These are phyloP conservation scores for Heliconius melpomene DNA, from an alignment of 1,140 invertebrate species.

Conservation along the genomic window DNA sequence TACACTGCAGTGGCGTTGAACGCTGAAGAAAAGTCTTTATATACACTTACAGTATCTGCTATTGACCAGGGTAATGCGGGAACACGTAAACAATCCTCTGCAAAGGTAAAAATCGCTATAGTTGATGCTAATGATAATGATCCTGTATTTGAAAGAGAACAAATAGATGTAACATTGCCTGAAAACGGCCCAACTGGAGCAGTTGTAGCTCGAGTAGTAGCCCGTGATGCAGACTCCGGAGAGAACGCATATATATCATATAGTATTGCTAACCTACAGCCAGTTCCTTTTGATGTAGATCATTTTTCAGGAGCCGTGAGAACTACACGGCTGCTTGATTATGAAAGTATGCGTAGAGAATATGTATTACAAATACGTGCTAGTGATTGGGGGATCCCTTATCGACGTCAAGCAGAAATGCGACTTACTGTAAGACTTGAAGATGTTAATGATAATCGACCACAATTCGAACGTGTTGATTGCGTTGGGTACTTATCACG, in stretches of 20 bases:
- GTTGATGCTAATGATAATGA: constrained; percentile 96
- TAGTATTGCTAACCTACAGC: constrained; percentile 93
- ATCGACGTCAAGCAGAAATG: constrained; percentile 94
- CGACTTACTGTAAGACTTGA: constrained; percentile 89
- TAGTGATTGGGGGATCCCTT: constrained; percentile 97
- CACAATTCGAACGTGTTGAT: constrained; percentile 91
- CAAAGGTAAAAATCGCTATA: constrained; percentile 93
- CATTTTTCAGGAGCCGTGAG: constrained; percentile 94
- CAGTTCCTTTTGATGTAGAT: constrained; percentile 97
- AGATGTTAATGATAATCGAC: constrained; percentile 96
- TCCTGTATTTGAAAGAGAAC: constrained; percentile 89
- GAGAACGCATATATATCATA: constrained; percentile 98
- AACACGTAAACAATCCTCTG: constrained; percentile 91
- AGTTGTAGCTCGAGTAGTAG: constrained; percentile 90
- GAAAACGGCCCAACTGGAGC: constrained; percentile 95
- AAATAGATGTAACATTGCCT: constrained; percentile 85
- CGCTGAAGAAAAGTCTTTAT: constrained; percentile 92
- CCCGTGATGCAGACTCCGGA: constrained; percentile 93
- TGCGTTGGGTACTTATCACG: constrained; percentile 92
- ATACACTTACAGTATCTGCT: constrained; percentile 95
- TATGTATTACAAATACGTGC: constrained; percentile 93
- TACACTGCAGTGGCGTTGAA: constrained; percentile 93
- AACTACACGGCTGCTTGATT: constrained; percentile 92
- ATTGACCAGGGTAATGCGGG: constrained; percentile 93
- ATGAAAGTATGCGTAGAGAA: constrained; percentile 92